These are phyloP conservation scores for Poeciliopsis turrubarensis DNA, from an alignment of 2,113 vertebrate genomes.

Conservation along the genomic window DNA sequence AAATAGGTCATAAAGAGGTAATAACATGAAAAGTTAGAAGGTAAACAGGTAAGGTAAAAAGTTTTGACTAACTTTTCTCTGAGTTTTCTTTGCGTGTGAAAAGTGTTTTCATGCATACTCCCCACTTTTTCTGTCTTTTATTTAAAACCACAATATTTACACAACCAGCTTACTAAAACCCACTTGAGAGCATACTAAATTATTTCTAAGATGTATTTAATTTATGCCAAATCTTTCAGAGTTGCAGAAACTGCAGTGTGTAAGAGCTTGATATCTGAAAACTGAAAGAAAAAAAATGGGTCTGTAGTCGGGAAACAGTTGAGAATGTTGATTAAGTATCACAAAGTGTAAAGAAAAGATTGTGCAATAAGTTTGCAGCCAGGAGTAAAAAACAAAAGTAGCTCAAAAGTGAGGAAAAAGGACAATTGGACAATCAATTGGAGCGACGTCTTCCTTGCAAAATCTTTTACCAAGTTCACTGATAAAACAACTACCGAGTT, in stretches of 20 bases:
- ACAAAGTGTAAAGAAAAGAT: constrained; percentile 10
- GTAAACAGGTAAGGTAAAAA: no score
- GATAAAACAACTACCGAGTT: background rate
- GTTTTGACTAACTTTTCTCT: no score
- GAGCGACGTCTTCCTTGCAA: background rate
- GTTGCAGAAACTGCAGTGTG: constrained; percentile 16
- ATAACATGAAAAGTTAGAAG: no score
- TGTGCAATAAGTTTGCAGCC: background rate
- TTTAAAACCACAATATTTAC: constrained; percentile 13
- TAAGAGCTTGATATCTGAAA: background rate
- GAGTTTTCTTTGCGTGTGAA: no score
- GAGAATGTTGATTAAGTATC: constrained; percentile 5
- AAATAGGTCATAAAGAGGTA: no score
- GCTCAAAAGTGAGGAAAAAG: no score
- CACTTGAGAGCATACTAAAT: constrained; percentile 36
- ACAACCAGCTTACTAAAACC: constrained; percentile 16
- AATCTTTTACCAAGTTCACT: background rate
- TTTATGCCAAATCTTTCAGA: constrained; percentile 21
- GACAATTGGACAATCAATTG: no score
- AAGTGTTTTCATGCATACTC: background rate
- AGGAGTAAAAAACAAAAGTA: constrained; percentile 2
- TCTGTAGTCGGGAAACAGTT: background rate
- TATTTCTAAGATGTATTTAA: constrained; percentile 46
- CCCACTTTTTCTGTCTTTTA: constrained; percentile 2
- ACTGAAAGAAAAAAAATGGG: background rate